A percentile compares a stretch with the other conserved stretches of the same genome.
Conservation (phyloP, 2,797 vertebrate species). For the Trichosurus vulpecula region DNA sequence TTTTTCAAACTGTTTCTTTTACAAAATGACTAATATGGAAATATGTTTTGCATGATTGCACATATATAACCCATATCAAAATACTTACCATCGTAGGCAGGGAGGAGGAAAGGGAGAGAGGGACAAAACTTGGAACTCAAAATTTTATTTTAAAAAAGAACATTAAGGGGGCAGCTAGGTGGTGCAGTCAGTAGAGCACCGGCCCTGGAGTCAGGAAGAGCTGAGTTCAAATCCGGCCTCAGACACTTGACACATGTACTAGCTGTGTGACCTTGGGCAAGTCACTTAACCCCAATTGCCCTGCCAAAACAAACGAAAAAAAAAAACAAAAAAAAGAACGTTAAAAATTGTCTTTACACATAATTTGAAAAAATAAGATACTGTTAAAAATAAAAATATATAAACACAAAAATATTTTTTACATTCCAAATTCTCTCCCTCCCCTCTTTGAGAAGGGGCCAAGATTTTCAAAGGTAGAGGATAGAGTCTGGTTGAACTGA, state of each 20-base stretch:
- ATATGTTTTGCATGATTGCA: not conserved
- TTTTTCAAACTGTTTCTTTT: not conserved
- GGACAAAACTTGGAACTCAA: not conserved
- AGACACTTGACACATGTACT: no score
- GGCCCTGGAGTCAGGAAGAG: no score
- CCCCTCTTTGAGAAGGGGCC: not conserved
- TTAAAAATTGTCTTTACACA: not conserved
- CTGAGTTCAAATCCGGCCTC: no score
- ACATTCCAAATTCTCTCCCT: not conserved
- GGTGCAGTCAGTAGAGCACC: no score
- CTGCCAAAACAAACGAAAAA: no score
- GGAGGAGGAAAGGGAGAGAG: not conserved
- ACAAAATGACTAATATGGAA: not conserved
- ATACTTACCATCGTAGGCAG: not conserved
- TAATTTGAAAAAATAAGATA: not conserved
- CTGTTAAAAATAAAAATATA: not conserved
- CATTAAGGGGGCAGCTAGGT: no score
- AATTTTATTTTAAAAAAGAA: not conserved
- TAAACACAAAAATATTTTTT: not conserved
- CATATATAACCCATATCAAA: not conserved
- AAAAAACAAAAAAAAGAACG: not conserved
- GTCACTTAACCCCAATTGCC: no score
- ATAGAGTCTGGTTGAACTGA: not conserved
- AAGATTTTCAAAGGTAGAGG: not conserved
- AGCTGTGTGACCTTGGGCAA: no score